Base-by-base conservation (phyloP, 2,113 vertebrate genomes). In the Sylvietta virens region DNA sequence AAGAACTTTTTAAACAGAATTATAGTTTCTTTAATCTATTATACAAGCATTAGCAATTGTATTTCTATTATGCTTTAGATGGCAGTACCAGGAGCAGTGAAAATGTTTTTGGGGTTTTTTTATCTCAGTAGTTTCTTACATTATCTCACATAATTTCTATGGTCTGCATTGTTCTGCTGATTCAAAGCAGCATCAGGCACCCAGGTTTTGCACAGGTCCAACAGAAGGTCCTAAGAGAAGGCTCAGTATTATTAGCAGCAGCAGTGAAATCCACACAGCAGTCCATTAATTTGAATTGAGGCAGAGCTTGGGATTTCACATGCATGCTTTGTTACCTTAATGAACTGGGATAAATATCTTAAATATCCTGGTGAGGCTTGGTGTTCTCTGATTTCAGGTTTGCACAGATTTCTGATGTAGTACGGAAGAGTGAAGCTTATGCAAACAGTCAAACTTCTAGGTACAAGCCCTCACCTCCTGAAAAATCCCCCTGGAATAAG, bases 261-360 rank as follows among this genome's bases (percentile, higher is more conserved):
- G 23, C n/a, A 82, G 22, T 51, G 48, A 92, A 93, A 64, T 77
- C 24, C 44, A 28, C 53, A 16, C 24, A 76, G 70, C 28, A 72
- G 87, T 79, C 65, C 53, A 67, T 82, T 92, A 87, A 61, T 85
- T 92, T 82, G 35, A 79, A 33, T 10, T 56, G 28, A 82, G 40
- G 5, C 60, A 45, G 39, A 67, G 37, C 27, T 42, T 74, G 35
- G 22, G 18, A 19, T 71, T 91, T 89, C 65, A 50, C n/a, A 60
- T 33, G 30, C 23, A 9, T 62, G 31, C 57, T 81, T 87, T 94
- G 15, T 81, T 69, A 92, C 17, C 44, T 89, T 95, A 89, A 84
- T 91, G 90, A 87, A 62, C 90, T 60, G 44, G 17, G 47, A 51
- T 87, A 89, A 92, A 91, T 84, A 92, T 56, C 69, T 92, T 56